Evolutionary conservation across 1,140 invertebrate species (phyloP), one percentile per base, ranked within the genome.

Genomic region (Mamestra configurata): DNA sequence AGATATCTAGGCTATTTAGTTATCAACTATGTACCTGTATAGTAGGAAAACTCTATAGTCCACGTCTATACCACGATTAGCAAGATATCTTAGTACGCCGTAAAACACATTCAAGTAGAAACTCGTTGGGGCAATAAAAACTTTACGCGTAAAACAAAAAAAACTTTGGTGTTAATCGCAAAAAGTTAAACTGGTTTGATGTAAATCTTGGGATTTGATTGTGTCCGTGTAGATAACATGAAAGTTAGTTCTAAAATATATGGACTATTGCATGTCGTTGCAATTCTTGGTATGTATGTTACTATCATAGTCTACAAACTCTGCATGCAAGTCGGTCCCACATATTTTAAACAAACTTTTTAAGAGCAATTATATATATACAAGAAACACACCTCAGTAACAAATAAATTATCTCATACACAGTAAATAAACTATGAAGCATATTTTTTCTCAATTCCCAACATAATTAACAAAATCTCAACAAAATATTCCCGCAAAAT

Each of bases 71-170:
- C 10, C 13, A 57, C 22, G 24, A 24, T 35, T 64, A 64, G 15
- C n/a, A 18, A 37, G 27, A 35, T n/a, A 35, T 15, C 27, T 37
- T 64, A 18, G 59, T 64, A 64, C 59, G 7, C 13, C 31, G 31
- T 64, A 35, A 64, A 55, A 64, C 15, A 64, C 27, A 18, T 37
- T 37, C 59, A 46, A 70, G 40, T 24, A 46, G 0, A 31, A 70
- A 70, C 66, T 70, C 37, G 20, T 70, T 70, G 40, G 20, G 20
- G 64, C 22, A 46, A 46, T 70, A 70, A 70, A 70, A 46, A 70
- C 66, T 46, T 70, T 46, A 24, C 40, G 40, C 40, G 37, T 43
- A 68, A 68, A 68, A 43, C 64, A 43, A 40, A 68, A 59, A 31
- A 61, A 68, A 68, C 20, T 40, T 68, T 46, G 55, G 55, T 71